A percentile compares a stretch with the other conserved stretches of the same genome.
Evolutionary conservation across 2,113 vertebrate genomes (phyloP).

Genomic region (Eretmochelys imbricata): DNA sequence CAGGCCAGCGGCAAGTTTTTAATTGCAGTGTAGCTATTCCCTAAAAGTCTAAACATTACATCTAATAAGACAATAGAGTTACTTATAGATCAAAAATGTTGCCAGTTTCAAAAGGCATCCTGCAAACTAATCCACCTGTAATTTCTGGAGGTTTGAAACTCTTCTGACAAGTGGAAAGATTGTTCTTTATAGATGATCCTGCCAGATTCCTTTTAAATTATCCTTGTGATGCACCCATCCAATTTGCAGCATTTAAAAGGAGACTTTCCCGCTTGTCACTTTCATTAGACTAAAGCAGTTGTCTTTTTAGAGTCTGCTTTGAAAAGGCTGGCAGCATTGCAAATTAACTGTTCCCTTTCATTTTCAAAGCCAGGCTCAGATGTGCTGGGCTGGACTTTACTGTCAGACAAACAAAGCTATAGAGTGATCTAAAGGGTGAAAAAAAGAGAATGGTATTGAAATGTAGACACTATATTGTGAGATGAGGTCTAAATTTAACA

Average conservation of each 20-base stretch:
- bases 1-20: fast-evolving
- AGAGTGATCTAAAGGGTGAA: not conserved
- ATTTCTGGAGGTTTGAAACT: constrained; percentile 30
- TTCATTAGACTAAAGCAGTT: constrained; percentile 51
- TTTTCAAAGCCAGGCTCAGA: constrained; percentile 36
- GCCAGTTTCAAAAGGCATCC: constrained; percentile 1
- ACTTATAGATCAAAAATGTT: not conserved
- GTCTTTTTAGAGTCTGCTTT: constrained; percentile 27
- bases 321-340: constrained; percentile 27
- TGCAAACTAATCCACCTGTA: constrained; percentile 12
- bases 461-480: not conserved
- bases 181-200: constrained; percentile 41
- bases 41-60: not conserved
- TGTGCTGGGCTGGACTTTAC: not conserved
- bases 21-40: not conserved
- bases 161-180: not conserved
- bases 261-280: constrained; percentile 47
- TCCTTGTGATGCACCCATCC: constrained; percentile 32
- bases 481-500: not conserved
- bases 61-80: not conserved
- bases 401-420: not conserved
- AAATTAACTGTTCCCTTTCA: constrained; percentile 61
- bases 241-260: constrained; percentile 47
- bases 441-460: not conserved
- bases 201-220: constrained; percentile 67